Evolutionary conservation across 35 echinoderm and acorn worm genomes (phyloP).

Genomic region (Eucidaris tribuloides): DNA sequence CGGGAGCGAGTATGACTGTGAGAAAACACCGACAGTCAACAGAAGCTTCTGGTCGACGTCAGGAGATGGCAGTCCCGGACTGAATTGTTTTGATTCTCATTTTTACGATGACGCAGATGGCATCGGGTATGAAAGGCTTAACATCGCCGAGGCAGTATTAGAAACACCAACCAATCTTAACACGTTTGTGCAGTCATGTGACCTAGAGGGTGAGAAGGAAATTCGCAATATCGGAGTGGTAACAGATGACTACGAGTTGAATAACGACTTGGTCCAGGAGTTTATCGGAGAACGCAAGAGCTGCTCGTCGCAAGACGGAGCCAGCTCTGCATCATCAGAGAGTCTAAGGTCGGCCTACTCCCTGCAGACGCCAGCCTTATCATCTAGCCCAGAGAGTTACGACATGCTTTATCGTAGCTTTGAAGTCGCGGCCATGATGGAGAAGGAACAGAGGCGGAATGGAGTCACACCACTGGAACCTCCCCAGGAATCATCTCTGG

Average conservation of each 20-base stretch:
- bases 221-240: slow-evolving; percentile 18
- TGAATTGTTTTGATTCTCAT: not conserved
- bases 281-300: not conserved
- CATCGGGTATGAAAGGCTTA: not conserved
- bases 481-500: slow-evolving; percentile 22
- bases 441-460: slow-evolving; percentile 51
- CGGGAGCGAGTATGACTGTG: slow-evolving; percentile 26
- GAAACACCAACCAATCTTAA: slow-evolving; percentile 8
- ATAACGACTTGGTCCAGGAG: slow-evolving; percentile 1
- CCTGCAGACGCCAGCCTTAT: slow-evolving; percentile 60
- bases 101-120: not conserved
- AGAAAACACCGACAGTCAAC: slow-evolving; percentile 29
- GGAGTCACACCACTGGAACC: slow-evolving; percentile 13
- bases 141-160: not conserved
- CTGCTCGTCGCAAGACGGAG: slow-evolving; percentile 17
- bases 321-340: slow-evolving; percentile 37
- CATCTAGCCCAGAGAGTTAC: slow-evolving; percentile 87
- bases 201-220: slow-evolving; percentile 1
- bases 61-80: slow-evolving; percentile 5
- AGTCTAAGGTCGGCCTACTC: slow-evolving; percentile 45
- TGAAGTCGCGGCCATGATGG: slow-evolving; percentile 77
- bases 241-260: slow-evolving; percentile 27
- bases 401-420: slow-evolving; percentile 94
- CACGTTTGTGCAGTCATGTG: slow-evolving; percentile 15
- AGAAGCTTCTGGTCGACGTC: slow-evolving; percentile 44